Evolutionary conservation across 2,888 invertebrate species (phyloP).

Genomic region (Acholoe squamosa): DNA sequence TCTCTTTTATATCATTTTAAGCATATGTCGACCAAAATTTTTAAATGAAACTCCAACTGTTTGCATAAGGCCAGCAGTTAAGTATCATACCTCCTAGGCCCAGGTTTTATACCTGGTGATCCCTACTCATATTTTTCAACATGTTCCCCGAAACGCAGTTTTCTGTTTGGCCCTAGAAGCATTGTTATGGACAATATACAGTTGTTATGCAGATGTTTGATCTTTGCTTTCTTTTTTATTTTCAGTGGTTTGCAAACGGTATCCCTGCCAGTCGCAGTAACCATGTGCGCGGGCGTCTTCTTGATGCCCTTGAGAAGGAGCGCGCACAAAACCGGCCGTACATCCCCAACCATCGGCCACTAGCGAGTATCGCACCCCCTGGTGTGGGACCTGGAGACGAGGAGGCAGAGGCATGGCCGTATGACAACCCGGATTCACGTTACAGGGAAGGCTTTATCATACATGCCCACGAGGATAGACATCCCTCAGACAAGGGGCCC

Average conservation of each 20-base stretch:
- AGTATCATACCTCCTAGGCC: no score
- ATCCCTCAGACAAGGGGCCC: background rate
- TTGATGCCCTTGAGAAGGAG: background rate
- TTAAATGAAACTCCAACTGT: no score
- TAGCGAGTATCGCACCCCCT: constrained; percentile 13
- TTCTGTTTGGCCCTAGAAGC: no score
- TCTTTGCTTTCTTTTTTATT: background rate
- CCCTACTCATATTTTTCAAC: no score
- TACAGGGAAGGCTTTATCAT: constrained; percentile 33
- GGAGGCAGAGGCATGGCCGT: constrained; percentile 29
- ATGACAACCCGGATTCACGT: constrained; percentile 41
- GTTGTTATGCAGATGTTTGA: no score
- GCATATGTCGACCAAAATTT: no score
- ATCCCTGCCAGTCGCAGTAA: background rate
- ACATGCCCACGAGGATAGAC: constrained; percentile 10
- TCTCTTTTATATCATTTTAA: no score
- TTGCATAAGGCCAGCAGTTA: no score
- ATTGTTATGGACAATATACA: no score
- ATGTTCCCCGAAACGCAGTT: no score
- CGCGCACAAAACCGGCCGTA: constrained; percentile 15
- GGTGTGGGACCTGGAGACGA: background rate
- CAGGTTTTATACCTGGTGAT: no score
- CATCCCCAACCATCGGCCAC: constrained; percentile 1
- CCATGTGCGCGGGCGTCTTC: constrained; percentile 30
- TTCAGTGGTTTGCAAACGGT: constrained; percentile 22